Conservation (phyloP, 1,140 invertebrate species). For the Drosophila biarmipes region DNA sequence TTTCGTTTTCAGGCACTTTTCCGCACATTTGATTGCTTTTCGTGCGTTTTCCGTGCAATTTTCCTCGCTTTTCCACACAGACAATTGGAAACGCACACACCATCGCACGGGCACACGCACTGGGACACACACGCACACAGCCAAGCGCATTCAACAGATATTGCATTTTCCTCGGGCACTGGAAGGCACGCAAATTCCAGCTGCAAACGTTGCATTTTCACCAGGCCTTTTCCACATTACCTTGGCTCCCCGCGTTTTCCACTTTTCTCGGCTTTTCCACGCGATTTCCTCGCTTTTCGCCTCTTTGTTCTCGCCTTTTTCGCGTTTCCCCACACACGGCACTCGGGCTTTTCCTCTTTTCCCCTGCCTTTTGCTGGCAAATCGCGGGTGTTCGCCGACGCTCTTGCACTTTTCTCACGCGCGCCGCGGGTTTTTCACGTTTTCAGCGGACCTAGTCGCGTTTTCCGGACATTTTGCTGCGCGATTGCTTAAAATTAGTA, state of each 20-base stretch:
- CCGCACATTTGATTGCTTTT: constrained; percentile 48
- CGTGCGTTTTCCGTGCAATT: constrained; percentile 42
- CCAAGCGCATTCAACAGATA: constrained; percentile 10
- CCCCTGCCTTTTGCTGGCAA: constrained; percentile 19
- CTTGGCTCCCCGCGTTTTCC: constrained; percentile 34
- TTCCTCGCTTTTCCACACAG: constrained; percentile 60
- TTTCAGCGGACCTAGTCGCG: not conserved
- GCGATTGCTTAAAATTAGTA: constrained; percentile 23
- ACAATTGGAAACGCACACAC: constrained; percentile 71
- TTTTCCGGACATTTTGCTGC: constrained; percentile 25
- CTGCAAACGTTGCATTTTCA: constrained; percentile 57
- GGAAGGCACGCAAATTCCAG: constrained; percentile 47
- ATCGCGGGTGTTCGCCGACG: constrained; percentile 6
- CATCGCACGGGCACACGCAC: constrained; percentile 17
- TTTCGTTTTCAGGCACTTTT: constrained; percentile 53
- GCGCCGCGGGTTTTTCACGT: not conserved
- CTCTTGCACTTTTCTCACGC: constrained; percentile 14
- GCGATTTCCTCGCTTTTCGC: constrained; percentile 31
- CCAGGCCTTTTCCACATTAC: constrained; percentile 44
- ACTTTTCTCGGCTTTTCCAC: constrained; percentile 16
- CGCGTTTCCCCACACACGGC: constrained; percentile 45
- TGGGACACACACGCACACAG: constrained; percentile 23
- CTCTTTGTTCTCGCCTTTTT: constrained; percentile 52
- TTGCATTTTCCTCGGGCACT: constrained; percentile 44
- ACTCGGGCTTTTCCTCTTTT: constrained; percentile 36